Base-by-base conservation (phyloP, 2,888 invertebrate species). In the Epinotia ramella region DNA sequence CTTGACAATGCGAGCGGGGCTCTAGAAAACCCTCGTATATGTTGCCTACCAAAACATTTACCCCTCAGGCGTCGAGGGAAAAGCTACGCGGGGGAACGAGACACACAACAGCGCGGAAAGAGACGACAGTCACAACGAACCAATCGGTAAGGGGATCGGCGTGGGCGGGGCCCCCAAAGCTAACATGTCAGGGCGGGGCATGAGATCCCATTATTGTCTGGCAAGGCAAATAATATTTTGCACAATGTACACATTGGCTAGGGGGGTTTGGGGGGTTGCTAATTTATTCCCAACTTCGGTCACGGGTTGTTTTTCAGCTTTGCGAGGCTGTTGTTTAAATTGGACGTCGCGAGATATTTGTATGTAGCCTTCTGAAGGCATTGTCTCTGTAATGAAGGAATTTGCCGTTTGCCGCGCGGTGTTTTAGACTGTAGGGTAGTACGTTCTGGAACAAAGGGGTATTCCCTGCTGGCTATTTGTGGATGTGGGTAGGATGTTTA, bases 161-260 rank as follows among this genome's bases (percentile, higher is more conserved):
- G 67, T 82, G 89, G 94, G 94, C 91, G 94, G 93, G 84, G 93
- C 84, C 82, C 78, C 80, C 86, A 91, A 94, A 94, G 95, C 94
- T 94, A 94, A 94, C 94, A 94, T 94, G 94, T 95, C 95, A 94
- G 92, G 93, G 94, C 92, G 94, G 88, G 90, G 92, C 93, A 88
- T 84, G 90, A 92, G 92, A 93, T 94, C 93, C 92, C 91, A 95
- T 92, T 94, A 94, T 94, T 93, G 93, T 94, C 94, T 95, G 95
- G 95, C 95, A 95, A 96, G 95, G 96, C 96, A 96, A 96, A 96
- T 96, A 96, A 96, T 96, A 96, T 96, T 96, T 95, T 95, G 95
- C 95, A 95, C 96, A 96, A 95, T 95, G 95, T 96, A 96, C 95
- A 96, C 96, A 96, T 95, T 95, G 95, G 92, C 88, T 84, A 89